Percentiles rank a stretch among this genome's conserved stretches.
phyloP scores from a whole-genome alignment of 1,140 invertebrate species.

The Oscheius sp. region DNA sequence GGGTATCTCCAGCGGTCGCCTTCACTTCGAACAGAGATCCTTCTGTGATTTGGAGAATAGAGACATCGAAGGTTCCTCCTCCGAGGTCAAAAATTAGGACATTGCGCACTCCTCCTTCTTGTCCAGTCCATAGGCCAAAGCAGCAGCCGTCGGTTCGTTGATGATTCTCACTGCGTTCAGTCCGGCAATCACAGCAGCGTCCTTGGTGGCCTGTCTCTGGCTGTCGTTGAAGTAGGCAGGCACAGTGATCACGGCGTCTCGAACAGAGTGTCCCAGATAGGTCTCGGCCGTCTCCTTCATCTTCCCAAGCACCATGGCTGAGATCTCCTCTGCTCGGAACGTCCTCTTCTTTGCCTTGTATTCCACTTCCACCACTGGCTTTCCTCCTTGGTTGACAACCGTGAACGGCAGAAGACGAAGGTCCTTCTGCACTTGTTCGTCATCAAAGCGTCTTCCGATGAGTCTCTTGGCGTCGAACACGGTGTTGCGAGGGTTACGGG shows the following conservation, averaged over 20 bases:
- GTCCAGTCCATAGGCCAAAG: slow-evolving; percentile 96
- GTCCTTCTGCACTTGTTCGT: slow-evolving; percentile 71
- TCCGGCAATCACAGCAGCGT: slow-evolving; percentile 75
- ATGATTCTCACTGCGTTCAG: slow-evolving; percentile 95
- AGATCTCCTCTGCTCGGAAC: slow-evolving; percentile 52
- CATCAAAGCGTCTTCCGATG: slow-evolving; percentile 69
- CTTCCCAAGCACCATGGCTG: slow-evolving; percentile 47
- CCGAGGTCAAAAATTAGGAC: slow-evolving; percentile 66
- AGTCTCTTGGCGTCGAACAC: slow-evolving; percentile 74
- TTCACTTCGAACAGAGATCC: slow-evolving; percentile 64
- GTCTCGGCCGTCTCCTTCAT: slow-evolving; percentile 53
- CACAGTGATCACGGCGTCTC: slow-evolving; percentile 85
- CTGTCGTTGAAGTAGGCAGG: slow-evolving; percentile 95
- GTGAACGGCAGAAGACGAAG: slow-evolving; percentile 76
- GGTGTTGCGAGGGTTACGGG: slow-evolving; percentile 87
- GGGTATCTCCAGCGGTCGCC: slow-evolving; percentile 43
- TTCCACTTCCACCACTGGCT: slow-evolving; percentile 46
- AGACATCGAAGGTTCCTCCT: slow-evolving; percentile 74
- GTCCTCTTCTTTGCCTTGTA: slow-evolving; percentile 38
- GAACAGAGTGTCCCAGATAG: slow-evolving; percentile 50
- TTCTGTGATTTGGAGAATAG: slow-evolving; percentile 79
- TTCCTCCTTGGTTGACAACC: slow-evolving; percentile 42
- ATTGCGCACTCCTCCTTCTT: slow-evolving; percentile 77
- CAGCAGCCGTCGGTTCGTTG: slow-evolving; percentile 96
- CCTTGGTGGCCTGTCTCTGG: slow-evolving; percentile 88